A percentile compares a stretch with the other conserved stretches of the same genome.
Evolutionary conservation across 2,888 invertebrate genomes (phyloP).

Genomic region (Notocelia uddmanniana): DNA sequence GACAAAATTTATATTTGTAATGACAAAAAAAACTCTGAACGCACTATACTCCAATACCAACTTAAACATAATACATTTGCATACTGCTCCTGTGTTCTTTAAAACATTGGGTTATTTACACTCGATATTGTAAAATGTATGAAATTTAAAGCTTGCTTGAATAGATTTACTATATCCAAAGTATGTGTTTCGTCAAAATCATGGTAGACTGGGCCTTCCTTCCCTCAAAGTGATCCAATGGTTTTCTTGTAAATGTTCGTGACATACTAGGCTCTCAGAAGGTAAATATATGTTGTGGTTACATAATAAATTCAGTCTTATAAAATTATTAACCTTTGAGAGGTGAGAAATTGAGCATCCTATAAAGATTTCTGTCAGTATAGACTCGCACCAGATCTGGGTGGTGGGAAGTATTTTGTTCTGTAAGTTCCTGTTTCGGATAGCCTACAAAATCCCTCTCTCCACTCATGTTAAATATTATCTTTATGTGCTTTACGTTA

Average conservation of each 20-base stretch:
- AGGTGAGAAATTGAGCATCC: constrained; percentile 19
- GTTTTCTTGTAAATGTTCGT: constrained; percentile 17
- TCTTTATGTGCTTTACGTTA: constrained; percentile 2
- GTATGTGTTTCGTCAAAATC: constrained; percentile 17
- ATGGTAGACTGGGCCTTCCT: constrained; percentile 22
- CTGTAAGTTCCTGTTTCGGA: constrained; percentile 1
- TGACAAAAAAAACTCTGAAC: constrained; percentile 6
- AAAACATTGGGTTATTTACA: constrained; percentile 12
- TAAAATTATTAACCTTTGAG: constrained; percentile 18
- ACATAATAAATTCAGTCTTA: constrained; percentile 18
- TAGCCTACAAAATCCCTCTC: constrained; percentile 15
- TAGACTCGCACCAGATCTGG: constrained; percentile 7
- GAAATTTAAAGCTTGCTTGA: constrained; percentile 19
- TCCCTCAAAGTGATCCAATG: constrained; percentile 3
- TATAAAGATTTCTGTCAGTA: constrained; percentile 9
- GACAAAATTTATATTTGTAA: constrained; percentile 14
- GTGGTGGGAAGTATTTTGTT: constrained; percentile 15
- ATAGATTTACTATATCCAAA: constrained; percentile 12
- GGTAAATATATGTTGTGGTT: constrained; percentile 18
- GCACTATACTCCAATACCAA: constrained; percentile 18
- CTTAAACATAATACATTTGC: constrained; percentile 6
- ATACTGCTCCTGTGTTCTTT: constrained; percentile 13
- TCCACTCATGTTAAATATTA: constrained; percentile 12
- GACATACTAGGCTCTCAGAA: constrained; percentile 14
- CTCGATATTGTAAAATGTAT: constrained; percentile 22